Evolutionary conservation across 2,113 vertebrate species (phyloP).

Genomic region (Bujurquina vittata): DNA sequence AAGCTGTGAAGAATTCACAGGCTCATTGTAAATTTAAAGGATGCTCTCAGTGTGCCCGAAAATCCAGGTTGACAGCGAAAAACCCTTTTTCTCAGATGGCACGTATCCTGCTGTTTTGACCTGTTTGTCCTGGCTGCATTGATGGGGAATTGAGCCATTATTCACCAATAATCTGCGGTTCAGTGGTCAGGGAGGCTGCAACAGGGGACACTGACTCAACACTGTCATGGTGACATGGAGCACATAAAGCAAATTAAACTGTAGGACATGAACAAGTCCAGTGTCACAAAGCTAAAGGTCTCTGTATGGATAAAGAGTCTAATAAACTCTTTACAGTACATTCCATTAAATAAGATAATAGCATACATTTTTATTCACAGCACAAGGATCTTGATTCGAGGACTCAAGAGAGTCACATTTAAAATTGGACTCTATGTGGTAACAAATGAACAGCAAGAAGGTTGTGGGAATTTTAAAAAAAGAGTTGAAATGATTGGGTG

Average conservation of each 20-base stretch:
- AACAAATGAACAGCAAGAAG: neutral
- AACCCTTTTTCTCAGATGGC: neutral
- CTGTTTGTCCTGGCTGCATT: conserved; percentile 15
- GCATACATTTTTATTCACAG: neutral
- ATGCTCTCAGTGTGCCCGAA: conserved; percentile 1
- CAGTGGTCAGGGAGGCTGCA: conserved; percentile 10
- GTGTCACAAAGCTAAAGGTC: neutral
- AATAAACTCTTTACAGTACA: neutral
- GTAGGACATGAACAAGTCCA: neutral
- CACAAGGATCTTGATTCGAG: neutral
- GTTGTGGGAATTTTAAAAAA: neutral
- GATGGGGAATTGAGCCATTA: conserved; percentile 32
- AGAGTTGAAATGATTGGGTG: neutral
- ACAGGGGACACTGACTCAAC: conserved; percentile 5
- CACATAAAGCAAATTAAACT: neutral
- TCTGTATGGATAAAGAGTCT: neutral
- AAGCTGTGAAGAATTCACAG: conserved; percentile 41
- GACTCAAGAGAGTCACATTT: neutral
- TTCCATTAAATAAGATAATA: neutral
- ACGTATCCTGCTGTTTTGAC: conserved; percentile 16
- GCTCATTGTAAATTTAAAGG: conserved; percentile 46
- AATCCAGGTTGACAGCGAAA: conserved; percentile 14
- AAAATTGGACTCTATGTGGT: neutral
- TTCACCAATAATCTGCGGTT: conserved; percentile 31
- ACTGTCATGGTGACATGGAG: neutral